Conservation (phyloP, 2,113 vertebrate genomes). For the Capreolus pygargus region DNA sequence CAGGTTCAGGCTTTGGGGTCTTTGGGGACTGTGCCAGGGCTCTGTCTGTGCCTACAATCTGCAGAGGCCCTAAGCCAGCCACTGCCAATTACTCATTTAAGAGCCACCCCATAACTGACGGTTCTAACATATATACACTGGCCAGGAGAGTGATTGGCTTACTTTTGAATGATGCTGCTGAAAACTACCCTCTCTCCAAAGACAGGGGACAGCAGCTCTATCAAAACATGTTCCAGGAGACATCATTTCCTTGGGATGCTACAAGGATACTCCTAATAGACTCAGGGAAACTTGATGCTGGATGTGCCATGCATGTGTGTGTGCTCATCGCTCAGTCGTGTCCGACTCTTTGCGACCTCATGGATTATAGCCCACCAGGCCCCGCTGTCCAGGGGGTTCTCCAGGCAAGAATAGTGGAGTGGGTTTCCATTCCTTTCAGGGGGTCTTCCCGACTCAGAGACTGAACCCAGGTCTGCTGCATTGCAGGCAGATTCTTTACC, state of each 20-base stretch:
- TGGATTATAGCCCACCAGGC: not conserved
- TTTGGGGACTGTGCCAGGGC: not conserved
- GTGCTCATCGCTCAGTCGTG: not conserved
- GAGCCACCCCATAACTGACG: too few relatives aligned
- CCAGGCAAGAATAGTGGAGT: not conserved
- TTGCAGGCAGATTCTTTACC: fast-evolving
- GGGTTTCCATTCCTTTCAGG: not conserved
- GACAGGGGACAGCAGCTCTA: fast-evolving
- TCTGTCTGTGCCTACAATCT: not conserved
- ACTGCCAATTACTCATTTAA: not conserved
- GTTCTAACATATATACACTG: not conserved
- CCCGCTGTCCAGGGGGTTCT: not conserved
- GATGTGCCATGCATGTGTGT: not conserved
- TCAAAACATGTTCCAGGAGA: not conserved
- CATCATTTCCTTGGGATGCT: not conserved
- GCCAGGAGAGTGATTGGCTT: not conserved
- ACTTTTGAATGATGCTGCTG: not conserved
- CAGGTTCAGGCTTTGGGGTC: too few relatives aligned
- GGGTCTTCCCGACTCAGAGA: not conserved
- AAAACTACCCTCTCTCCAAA: not conserved
- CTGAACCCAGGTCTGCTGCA: not conserved
- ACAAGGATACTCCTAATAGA: not conserved
- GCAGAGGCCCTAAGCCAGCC: not conserved
- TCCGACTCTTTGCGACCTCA: not conserved
- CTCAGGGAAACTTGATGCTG: not conserved